Percentiles rank a stretch among this genome's conserved stretches.
phyloP scores from a whole-genome alignment of 2,888 invertebrate species.

The Malthinus seriepunctatus region DNA sequence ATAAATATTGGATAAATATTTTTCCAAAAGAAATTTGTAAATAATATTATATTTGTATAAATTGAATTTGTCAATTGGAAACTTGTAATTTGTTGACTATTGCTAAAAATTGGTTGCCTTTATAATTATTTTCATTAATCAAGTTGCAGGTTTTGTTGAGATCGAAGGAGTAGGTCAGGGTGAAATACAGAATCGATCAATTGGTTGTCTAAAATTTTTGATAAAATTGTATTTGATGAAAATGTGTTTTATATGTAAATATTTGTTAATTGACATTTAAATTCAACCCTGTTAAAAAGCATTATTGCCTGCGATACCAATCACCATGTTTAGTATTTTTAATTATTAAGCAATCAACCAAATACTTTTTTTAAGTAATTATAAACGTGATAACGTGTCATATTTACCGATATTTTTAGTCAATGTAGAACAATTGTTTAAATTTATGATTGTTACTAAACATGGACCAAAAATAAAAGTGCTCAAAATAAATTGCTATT shows the following conservation, averaged over 20 bases:
- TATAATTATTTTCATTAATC: conserved; percentile 12
- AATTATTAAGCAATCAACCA: conserved; percentile 31
- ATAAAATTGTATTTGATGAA: conserved; percentile 20
- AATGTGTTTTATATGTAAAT: conserved; percentile 20
- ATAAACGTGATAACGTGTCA: conserved; percentile 34
- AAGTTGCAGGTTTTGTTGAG: conserved; percentile 17
- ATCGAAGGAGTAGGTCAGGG: conserved; percentile 13
- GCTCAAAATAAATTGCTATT: conserved; percentile 39
- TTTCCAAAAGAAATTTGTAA: not conserved
- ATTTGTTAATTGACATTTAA: conserved; percentile 10
- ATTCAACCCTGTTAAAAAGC: conserved; percentile 26
- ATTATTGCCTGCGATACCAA: conserved; percentile 31
- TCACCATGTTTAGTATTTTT: conserved; percentile 36
- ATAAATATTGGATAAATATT: conserved; percentile 1
- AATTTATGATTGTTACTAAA: conserved; percentile 33
- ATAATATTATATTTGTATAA: conserved; percentile 2
- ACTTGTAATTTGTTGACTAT: not conserved
- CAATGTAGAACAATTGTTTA: conserved; percentile 26
- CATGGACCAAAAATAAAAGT: conserved; percentile 39
- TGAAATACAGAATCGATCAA: conserved; percentile 13
- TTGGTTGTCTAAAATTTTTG: conserved; percentile 18
- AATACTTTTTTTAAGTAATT: conserved; percentile 24
- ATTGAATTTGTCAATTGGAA: conserved; percentile 4
- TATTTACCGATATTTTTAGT: conserved; percentile 33
- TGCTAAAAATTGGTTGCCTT: conserved; percentile 17